phyloP scores from a whole-genome alignment of 2,113 vertebrate species.

The Neotragus pygmaeus region DNA sequence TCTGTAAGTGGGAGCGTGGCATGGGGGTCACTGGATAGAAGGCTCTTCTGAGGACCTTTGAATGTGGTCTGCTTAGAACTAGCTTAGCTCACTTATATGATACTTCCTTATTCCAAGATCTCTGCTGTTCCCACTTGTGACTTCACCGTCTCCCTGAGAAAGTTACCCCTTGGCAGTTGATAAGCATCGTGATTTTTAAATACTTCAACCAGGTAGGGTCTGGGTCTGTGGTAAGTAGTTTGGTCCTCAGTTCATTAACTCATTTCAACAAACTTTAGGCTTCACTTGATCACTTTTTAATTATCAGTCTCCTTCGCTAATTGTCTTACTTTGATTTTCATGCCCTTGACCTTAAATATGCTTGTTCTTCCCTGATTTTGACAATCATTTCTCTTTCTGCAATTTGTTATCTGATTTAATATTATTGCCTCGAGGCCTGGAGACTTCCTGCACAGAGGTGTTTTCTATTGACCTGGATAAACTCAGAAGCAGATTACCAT shows the following conservation, averaged over 20 bases:
- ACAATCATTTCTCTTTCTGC: neutral
- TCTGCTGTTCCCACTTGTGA: neutral
- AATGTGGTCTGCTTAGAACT: neutral
- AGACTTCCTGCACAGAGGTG: neutral
- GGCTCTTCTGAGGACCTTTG: neutral
- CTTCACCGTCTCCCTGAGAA: neutral
- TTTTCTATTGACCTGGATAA: conserved; percentile 40
- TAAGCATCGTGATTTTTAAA: neutral
- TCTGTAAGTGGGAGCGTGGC: neutral
- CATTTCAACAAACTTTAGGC: neutral
- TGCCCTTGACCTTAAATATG: neutral
- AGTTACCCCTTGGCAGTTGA: neutral
- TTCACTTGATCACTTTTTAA: neutral
- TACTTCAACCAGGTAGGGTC: neutral
- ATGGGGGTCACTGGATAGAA: neutral
- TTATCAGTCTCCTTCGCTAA: neutral
- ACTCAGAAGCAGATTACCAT: neutral
- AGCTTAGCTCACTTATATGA: neutral
- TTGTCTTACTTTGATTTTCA: conserved; percentile 11
- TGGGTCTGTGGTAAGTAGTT: neutral
- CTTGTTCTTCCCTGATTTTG: neutral
- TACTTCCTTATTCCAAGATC: neutral
- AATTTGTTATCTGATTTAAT: neutral
- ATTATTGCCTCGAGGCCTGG: neutral
- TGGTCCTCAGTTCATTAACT: neutral